Percentiles rank a stretch among this genome's conserved stretches.
Evolutionary conservation across 2,888 invertebrate genomes (phyloP).

Genomic region (Eristalinus sepulchralis): DNA sequence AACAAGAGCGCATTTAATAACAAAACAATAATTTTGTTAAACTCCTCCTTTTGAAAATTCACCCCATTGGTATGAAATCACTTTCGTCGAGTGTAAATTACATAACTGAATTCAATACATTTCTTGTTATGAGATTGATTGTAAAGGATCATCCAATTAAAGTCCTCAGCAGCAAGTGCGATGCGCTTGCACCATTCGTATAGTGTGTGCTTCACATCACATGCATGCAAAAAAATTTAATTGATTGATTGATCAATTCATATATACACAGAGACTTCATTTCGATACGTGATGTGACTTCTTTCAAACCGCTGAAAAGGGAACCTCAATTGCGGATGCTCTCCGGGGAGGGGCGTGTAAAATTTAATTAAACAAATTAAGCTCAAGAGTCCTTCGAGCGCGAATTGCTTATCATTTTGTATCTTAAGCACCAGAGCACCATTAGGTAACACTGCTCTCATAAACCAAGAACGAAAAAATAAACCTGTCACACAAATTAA

Average conservation of each 20-base stretch:
- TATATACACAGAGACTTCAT: neutral
- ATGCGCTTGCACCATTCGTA: neutral
- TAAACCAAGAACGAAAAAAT: constrained; percentile 30
- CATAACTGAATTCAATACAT: neutral
- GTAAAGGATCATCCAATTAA: constrained; percentile 58
- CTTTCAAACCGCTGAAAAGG: neutral
- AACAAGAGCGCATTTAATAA: too few relatives aligned
- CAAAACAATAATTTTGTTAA: neutral
- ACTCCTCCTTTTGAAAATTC: neutral
- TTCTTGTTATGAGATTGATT: constrained; percentile 2
- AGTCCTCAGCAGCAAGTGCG: constrained; percentile 26
- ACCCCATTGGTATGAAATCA: neutral
- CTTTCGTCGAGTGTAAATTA: neutral
- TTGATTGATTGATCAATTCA: constrained; percentile 40
- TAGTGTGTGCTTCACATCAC: neutral
- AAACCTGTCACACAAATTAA: constrained; percentile 62
- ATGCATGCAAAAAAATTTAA: constrained; percentile 6
- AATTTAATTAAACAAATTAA: constrained; percentile 69
- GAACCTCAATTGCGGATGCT: constrained; percentile 33
- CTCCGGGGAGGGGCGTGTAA: constrained; percentile 11
- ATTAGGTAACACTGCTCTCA: constrained; percentile 56
- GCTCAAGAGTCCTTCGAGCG: constrained; percentile 55
- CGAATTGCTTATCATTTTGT: constrained; percentile 64
- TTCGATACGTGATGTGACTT: neutral
- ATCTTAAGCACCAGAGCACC: constrained; percentile 55